Evolutionary conservation across 2,113 vertebrate genomes (phyloP).

Genomic region (Phaethon lepturus): DNA sequence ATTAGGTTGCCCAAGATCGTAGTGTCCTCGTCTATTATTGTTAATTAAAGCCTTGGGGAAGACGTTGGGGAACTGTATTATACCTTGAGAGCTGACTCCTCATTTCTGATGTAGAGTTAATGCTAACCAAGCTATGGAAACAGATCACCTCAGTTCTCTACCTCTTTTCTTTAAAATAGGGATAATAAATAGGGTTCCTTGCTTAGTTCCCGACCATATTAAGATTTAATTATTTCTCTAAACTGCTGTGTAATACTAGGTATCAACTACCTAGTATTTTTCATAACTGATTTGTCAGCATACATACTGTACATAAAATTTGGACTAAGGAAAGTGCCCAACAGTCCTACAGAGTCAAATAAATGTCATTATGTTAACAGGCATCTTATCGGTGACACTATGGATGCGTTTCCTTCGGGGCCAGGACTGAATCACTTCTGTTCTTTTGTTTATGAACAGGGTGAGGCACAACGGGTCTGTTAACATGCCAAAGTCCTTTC

Average conservation of each 20-base stretch:
- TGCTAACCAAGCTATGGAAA: neutral
- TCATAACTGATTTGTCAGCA: neutral
- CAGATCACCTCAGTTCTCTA: neutral
- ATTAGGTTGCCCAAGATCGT: neutral
- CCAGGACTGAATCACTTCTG: neutral
- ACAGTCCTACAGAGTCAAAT: neutral
- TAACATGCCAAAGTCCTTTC: slow-evolving; percentile 20
- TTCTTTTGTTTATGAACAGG: slow-evolving; percentile 30
- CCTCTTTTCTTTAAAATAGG: neutral
- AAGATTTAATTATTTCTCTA: neutral
- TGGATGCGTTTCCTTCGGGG: neutral
- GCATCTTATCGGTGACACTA: neutral
- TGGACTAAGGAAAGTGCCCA: neutral
- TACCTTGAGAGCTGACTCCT: neutral
- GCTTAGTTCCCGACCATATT: neutral
- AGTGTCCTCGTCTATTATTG: neutral
- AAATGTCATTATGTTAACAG: neutral
- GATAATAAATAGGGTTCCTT: neutral
- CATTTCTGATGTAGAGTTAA: neutral
- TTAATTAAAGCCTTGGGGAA: neutral
- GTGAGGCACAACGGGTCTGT: slow-evolving; percentile 4
- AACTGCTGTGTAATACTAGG: neutral
- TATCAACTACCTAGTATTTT: neutral
- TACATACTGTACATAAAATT: neutral
- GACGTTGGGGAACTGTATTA: neutral